Base-by-base conservation (phyloP, 2,113 vertebrate species). In the Malurus alboscapulatus region DNA sequence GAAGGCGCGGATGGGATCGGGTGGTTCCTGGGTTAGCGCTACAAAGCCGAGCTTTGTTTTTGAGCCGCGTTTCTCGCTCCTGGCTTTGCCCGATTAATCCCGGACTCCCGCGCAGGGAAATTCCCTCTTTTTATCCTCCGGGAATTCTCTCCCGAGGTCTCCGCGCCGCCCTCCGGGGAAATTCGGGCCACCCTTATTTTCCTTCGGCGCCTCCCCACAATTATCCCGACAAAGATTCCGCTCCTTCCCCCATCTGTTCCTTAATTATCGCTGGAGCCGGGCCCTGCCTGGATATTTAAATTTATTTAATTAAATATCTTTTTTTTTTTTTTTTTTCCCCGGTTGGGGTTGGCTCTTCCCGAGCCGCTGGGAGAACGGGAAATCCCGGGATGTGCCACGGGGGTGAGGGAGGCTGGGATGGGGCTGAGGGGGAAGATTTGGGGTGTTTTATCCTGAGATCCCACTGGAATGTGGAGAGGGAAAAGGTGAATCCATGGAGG, bases 151-250 rank as follows among this genome's bases (percentile, higher is more conserved):
- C 77, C 72, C 13, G 15, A 88, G 88, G 84, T 87, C 93, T 65
- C 71, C 10, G 62, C 20, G 12, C 1, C 32, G 4, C 21, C 48
- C 87, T 32, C 81, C 47, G 6, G 88, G 87, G 94, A 96, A 95
- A 94, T 92, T 84, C 73, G 59, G 17, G 68, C 26, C 53, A 29
- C 87, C 84, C 38, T 38, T 38, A 38, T 38, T 38, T 38, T 10
- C 38, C 38, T 38, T 68, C 62, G 59, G 48, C 75, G 62, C 44
- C 86, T 90, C 38, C 83, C 73, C 21, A 36, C 80, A 57, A 93
- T 95, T 87, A 90, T 93, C 94, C 86, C 79, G 34, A 58, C 86
- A 75, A 92, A 82, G 40, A 50, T 79, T 73, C 71, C 74, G 63
- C 24, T 69, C 81, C 81, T 82, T 62, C 25, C 66, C 51, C 62